phyloP scores from a whole-genome alignment of 2,113 vertebrate genomes.

The Lepisosteus oculatus region DNA sequence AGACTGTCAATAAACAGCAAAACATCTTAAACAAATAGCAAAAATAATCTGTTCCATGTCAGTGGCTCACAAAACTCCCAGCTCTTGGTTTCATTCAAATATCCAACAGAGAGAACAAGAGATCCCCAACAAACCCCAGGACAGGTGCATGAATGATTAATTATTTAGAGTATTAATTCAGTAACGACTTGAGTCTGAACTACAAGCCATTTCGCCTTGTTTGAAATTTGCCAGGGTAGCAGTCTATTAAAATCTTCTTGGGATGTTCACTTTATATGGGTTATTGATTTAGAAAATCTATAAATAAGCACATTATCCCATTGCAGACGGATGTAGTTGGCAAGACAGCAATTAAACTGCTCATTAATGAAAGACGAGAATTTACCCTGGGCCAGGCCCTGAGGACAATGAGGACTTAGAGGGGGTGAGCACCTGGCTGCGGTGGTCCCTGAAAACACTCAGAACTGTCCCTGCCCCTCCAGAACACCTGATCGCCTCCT shows the following conservation, averaged over 20 bases:
- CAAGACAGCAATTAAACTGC: background rate
- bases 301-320: conserved; percentile 7
- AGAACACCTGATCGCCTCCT: too few species aligned
- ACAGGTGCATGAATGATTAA: background rate
- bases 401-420: too few species aligned
- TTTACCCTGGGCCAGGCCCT: too few species aligned
- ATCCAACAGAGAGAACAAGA: background rate
- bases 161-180: background rate
- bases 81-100: too few species aligned
- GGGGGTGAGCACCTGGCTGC: background rate
- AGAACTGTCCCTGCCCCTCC: too few species aligned
- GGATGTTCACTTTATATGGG: conserved; percentile 11
- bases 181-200: background rate
- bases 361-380: background rate
- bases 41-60: too few species aligned
- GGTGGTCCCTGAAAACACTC: too few species aligned
- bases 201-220: background rate
- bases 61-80: too few species aligned
- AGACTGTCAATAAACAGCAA: too few species aligned
- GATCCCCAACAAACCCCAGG: background rate
- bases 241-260: conserved; percentile 5
- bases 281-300: conserved; percentile 5
- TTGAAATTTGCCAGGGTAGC: background rate
- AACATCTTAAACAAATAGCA: too few species aligned
- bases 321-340: conserved; percentile 2